Evolutionary conservation across 2,888 invertebrate species (phyloP), one percentile per base, ranked within the genome.

Genomic region (Drosophila recens): DNA sequence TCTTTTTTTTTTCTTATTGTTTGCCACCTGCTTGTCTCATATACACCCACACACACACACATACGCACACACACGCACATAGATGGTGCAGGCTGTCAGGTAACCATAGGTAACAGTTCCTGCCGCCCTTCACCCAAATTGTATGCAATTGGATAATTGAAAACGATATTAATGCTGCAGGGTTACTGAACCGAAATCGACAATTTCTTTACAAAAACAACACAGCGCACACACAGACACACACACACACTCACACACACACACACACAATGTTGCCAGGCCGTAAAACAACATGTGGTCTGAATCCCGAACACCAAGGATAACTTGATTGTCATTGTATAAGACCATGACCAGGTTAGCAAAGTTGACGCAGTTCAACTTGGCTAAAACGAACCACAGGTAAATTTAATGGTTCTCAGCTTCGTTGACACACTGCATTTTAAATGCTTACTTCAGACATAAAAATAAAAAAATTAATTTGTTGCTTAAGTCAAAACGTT

Each of bases 61-160:
- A 51, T 33, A 42, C 27, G 15, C 13, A 33, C 27, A 20, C 20
- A n/a, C n/a, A n/a, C 17, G 17, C 1, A 8, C 11, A 27, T 9
- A n/a, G 11, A 17, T 49, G 43, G 9, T 27, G 30, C 54, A n/a
- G 42, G 38, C 20, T 48, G 46, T 15, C 33, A 48, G 57, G 38
- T 17, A 34, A 46, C 56, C 6, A 17, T 30, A 8, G 34, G 34
- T 23, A 33, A 27, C 43, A 20, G 6, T 23, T 4, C 40, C 20
- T n/a, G 42, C 10, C 11, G 42, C 10, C 11, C 15, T 1, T 6
- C 11, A 0, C 33, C 53, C 33, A 9, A 43, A 63, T 30, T 57
- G 48, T 57, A 57, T 64, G 63, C 63, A 64, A 48, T 57, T 45
- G 59, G 34, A 62, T 74, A 74, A 70, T 74, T 74, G 75, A 52